Conservation (phyloP, 2,888 invertebrate species). For the Xestia c-nigrum region DNA sequence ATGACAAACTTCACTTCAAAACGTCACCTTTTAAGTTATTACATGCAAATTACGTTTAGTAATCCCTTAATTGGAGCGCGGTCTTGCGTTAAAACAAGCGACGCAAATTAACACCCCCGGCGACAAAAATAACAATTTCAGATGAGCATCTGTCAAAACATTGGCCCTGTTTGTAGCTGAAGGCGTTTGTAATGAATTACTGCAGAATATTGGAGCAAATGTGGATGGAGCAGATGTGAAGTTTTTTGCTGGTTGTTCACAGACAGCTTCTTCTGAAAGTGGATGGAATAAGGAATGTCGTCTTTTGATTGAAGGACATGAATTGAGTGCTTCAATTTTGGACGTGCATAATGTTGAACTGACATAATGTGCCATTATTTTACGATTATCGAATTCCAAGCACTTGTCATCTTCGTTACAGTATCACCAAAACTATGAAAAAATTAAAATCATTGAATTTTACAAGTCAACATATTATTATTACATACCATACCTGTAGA, state of each 20-base stretch:
- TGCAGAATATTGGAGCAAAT: slow-evolving; percentile 51
- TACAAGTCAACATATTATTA: background rate
- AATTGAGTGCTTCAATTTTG: background rate
- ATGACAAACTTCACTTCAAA: slow-evolving; percentile 44
- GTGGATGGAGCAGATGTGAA: slow-evolving; percentile 40
- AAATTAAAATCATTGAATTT: background rate
- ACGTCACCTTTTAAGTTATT: slow-evolving; percentile 62
- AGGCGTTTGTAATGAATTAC: slow-evolving; percentile 56
- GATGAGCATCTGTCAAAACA: slow-evolving; percentile 83
- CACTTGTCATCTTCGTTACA: background rate
- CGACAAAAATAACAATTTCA: slow-evolving; percentile 80
- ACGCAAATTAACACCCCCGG: slow-evolving; percentile 69
- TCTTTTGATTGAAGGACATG: background rate
- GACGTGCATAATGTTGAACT: background rate
- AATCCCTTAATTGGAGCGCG: slow-evolving; percentile 67
- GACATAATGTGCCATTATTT: background rate
- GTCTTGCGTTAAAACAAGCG: slow-evolving; percentile 74
- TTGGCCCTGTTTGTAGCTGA: slow-evolving; percentile 52
- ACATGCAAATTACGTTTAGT: slow-evolving; percentile 67
- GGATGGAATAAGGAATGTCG: background rate
- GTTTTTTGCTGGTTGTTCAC: slow-evolving; percentile 27
- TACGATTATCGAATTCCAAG: background rate
- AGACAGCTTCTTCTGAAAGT: slow-evolving; percentile 3
- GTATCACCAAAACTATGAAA: background rate
- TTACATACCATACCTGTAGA: too few species aligned